Evolutionary conservation across 2,888 invertebrate species (phyloP), one percentile per base, ranked within the genome.

Genomic region (Hoplodrina ambigua): DNA sequence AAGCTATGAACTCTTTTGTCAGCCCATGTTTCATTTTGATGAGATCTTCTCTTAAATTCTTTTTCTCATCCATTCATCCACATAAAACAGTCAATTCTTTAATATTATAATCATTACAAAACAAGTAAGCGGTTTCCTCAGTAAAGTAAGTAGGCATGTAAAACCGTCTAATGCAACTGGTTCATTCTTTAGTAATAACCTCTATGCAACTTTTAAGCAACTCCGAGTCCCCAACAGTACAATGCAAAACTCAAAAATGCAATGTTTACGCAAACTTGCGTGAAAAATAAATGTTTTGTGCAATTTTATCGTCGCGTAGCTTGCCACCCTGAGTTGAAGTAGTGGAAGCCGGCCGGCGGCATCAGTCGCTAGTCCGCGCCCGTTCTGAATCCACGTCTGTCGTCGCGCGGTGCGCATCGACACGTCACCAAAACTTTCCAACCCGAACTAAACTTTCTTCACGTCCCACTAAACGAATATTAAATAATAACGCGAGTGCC

Each of bases 391-490:
- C 80, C 69, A 82, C 83, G 89, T 84, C 41, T 67, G 71, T 59
- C 63, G 78, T 69, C 81, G 78, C 72, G 85, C 85, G 87, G 78
- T 74, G 79, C 54, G 64, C 64, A 82, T 75, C 85, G 88, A 91
- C 93, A 92, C 93, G 91, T 92, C 92, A 93, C 86, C 90, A 94
- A 89, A 78, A 94, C 94, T 94, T 95, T 94, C 94, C 82, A 90
- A 90, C 87, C 85, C 85, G 85, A 89, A 85, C 86, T 85, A 83
- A 91, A 94, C 93, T 93, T 93, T 92, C 91, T 84, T 89, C 86
- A 85, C 82, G 87, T 81, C 77, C 85, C 79, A 86, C 77, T 85
- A 75, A 80, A 75, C 78, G 63, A 84, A 75, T 61, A 72, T 72
- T 69, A 55, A 72, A 60, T 70, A 74, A 78, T 82, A 87, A 83